These are phyloP conservation scores for Paracanthobrama guichenoti DNA, from an alignment of 2,113 vertebrate species.

Conservation along the genomic window DNA sequence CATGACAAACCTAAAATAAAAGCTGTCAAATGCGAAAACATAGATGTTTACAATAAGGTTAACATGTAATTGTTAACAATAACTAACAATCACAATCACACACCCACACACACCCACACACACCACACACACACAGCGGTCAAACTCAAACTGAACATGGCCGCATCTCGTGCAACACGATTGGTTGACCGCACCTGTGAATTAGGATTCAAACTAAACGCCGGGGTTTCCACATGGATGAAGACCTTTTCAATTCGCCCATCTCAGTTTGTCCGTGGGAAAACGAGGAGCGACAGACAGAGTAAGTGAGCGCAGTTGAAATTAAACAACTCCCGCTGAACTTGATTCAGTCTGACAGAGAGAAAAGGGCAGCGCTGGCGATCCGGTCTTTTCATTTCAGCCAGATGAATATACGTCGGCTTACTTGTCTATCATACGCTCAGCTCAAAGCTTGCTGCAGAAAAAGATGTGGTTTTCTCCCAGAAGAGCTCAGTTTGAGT, in stretches of 20 bases:
- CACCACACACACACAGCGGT: neutral
- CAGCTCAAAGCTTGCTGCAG: conserved; percentile 25
- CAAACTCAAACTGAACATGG: neutral
- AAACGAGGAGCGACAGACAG: conserved; percentile 13
- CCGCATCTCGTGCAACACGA: neutral
- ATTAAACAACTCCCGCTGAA: conserved; percentile 46
- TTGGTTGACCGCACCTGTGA: neutral
- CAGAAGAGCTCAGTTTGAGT: neutral
- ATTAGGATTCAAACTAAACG: neutral
- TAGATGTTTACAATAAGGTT: neutral
- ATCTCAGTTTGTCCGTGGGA: neutral
- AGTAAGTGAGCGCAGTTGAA: conserved; percentile 4
- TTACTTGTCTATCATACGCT: conserved; percentile 41
- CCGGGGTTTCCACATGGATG: neutral
- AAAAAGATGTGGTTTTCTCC: conserved; percentile 6
- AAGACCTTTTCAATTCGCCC: conserved; percentile 21
- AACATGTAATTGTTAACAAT: neutral
- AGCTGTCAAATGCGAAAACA: neutral
- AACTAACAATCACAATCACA: neutral
- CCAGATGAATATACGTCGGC: conserved; percentile 40
- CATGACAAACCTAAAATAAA: neutral
- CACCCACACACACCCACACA: no score
- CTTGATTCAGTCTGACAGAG: conserved; percentile 46
- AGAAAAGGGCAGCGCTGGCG: conserved; percentile 47
- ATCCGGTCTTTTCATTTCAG: conserved; percentile 45